Evolutionary conservation across 2,797 vertebrate species (phyloP), one percentile per base, ranked within the genome.

Genomic region (Spheniscus humboldti): DNA sequence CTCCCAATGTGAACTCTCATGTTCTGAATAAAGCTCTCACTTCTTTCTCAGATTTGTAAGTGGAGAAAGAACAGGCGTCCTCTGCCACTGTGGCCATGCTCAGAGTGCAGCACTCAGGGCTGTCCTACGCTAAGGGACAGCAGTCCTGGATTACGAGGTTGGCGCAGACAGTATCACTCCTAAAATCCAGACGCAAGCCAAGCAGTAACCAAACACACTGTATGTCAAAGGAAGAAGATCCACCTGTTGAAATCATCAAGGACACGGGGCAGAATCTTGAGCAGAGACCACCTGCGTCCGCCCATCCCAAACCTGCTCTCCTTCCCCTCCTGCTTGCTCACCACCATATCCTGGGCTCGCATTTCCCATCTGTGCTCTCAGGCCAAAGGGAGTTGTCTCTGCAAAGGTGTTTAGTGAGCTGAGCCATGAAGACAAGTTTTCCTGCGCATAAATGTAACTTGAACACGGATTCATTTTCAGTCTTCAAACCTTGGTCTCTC

Each of bases 71-170:
- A 52, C 19, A 39, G 24, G 7, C 0, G 1, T 22, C 43, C 63
- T 57, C 18, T 3, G 2, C 7, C 12, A 1, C 48, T 0, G 0
- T 3, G 35, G 52, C 33, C 28, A 8, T 0, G 31, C 30, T 53
- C 75, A 39, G 52, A 18, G 75, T 28, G 41, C 50, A 56, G 39
- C 59, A 10, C 52, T 27, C 39, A 2, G 79, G 52, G 45, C 52
- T 67, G 56, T 35, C 39, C 50, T 0, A 3, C 35, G 6, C 12
- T 1, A n/a, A 48, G 45, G n/a, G 45, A n/a, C 63, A 55, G 57
- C 28, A 37, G 47, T 23, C 12, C 35, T 15, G 43, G 23, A 9
- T 14, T 6, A 30, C 2, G 7, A 57, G 45, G 20, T 2, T 71
- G 57, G 50, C 2, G 3, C n/a, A 56, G 53, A 25, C 0, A 16